Percentiles rank a stretch among this genome's conserved stretches.
phyloP scores from a whole-genome alignment of 2,888 invertebrate species.

The Coelopa pilipes region DNA sequence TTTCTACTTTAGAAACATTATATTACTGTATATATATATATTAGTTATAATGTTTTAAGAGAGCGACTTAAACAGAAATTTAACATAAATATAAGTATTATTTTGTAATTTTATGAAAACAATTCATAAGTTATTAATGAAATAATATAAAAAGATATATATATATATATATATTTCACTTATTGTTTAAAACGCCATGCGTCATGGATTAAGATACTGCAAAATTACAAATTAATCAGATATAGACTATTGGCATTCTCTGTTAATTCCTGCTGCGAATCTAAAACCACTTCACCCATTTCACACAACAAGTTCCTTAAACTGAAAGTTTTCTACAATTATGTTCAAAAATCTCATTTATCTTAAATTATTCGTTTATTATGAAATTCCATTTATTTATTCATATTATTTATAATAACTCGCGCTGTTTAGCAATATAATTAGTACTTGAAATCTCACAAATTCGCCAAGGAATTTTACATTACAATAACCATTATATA shows the following conservation, averaged over 20 bases:
- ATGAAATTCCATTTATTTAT: slow-evolving; percentile 15
- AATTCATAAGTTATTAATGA: slow-evolving; percentile 1
- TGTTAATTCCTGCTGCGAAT: neutral
- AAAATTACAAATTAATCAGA: neutral
- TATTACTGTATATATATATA: slow-evolving; percentile 19
- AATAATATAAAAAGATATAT: neutral
- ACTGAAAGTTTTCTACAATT: slow-evolving; percentile 31
- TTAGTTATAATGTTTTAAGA: slow-evolving; percentile 14
- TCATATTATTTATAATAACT: neutral
- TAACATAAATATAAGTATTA: slow-evolving; percentile 6
- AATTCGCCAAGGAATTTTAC: slow-evolving; percentile 15
- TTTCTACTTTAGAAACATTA: neutral
- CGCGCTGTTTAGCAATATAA: neutral
- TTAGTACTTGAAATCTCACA: neutral
- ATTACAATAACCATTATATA: neutral
- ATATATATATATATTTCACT: too few relatives aligned
- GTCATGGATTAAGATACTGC: too few relatives aligned
- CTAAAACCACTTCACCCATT: neutral
- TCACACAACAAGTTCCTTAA: slow-evolving; percentile 32
- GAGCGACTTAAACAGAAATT: slow-evolving; percentile 1
- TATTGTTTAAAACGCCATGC: too few relatives aligned
- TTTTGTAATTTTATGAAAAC: slow-evolving; percentile 1
- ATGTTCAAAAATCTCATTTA: slow-evolving; percentile 18
- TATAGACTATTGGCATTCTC: slow-evolving; percentile 28
- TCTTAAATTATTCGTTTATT: slow-evolving; percentile 17